Conservation (phyloP, 2,113 vertebrate species). For the Rhea pennata region DNA sequence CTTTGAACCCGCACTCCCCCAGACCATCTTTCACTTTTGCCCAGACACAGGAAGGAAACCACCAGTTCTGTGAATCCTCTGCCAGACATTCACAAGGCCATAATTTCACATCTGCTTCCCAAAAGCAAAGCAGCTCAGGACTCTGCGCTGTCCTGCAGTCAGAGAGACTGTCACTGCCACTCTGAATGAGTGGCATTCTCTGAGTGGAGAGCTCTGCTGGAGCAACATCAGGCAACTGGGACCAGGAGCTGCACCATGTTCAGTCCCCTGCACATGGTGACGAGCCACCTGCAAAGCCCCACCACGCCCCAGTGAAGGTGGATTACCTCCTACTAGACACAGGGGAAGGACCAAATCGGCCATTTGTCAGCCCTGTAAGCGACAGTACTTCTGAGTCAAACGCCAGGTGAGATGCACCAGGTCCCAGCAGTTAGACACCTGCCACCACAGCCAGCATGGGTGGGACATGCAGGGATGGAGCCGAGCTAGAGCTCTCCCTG, state of each 20-base stretch:
- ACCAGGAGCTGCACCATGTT: neutral
- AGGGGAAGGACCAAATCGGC: rapidly evolving
- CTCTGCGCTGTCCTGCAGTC: rapidly evolving
- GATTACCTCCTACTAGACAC: neutral
- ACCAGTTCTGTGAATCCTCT: neutral
- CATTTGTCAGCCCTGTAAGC: rapidly evolving
- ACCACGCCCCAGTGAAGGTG: rapidly evolving
- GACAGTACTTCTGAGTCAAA: neutral
- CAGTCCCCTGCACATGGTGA: no score
- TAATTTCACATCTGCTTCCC: rapidly evolving
- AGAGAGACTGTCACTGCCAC: rapidly evolving
- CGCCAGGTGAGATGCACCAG: no score
- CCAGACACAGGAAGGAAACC: neutral
- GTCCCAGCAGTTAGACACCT: no score
- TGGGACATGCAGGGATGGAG: no score
- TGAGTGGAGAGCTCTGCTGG: no score
- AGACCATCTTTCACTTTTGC: no score
- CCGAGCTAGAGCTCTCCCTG: no score
- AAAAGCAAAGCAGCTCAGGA: neutral
- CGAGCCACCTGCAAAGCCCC: no score
- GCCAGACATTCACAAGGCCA: neutral
- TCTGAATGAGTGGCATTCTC: neutral
- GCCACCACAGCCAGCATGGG: no score
- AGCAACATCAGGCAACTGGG: neutral
- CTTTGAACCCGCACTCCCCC: neutral